Conservation (phyloP, 2,113 vertebrate species). For the Hippocampus comes region DNA sequence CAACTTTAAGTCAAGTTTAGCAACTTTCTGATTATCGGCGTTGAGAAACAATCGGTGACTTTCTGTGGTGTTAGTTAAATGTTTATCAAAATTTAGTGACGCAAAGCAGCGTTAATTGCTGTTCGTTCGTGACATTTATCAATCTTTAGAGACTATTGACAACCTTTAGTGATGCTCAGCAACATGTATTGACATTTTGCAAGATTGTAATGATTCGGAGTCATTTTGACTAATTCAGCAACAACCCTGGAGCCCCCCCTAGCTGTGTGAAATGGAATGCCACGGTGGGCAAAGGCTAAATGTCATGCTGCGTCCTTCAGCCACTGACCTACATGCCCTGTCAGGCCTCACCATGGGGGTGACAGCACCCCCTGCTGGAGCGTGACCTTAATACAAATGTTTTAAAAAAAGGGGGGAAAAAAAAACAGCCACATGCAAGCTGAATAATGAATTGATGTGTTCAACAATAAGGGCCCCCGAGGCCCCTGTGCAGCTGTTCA, state of each 20-base stretch:
- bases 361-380: slow-evolving; percentile 61
- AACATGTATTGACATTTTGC: not conserved
- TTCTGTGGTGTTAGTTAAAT: not conserved
- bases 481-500: slow-evolving; percentile 50
- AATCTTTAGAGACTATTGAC: not conserved
- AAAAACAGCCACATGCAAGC: not conserved
- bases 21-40: not conserved
- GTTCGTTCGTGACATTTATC: not conserved
- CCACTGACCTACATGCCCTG: slow-evolving; percentile 62
- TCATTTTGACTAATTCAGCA: not conserved
- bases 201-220: not conserved
- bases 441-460: slow-evolving; percentile 50
- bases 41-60: not conserved
- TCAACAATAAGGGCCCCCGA: slow-evolving; percentile 48
- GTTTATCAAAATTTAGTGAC: not conserved
- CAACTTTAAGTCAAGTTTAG: not conserved
- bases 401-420: not conserved
- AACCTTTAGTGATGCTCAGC: not conserved
- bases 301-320: slow-evolving; percentile 51
- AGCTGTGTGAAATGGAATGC: slow-evolving; percentile 10
- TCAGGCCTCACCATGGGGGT: slow-evolving; percentile 47
- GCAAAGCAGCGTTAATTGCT: not conserved
- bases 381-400: slow-evolving; percentile 59
- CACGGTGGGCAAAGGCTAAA: slow-evolving; percentile 1
- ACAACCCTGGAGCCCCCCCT: not conserved